Conservation (phyloP, 2,113 vertebrate species). For the Canis aureus region DNA sequence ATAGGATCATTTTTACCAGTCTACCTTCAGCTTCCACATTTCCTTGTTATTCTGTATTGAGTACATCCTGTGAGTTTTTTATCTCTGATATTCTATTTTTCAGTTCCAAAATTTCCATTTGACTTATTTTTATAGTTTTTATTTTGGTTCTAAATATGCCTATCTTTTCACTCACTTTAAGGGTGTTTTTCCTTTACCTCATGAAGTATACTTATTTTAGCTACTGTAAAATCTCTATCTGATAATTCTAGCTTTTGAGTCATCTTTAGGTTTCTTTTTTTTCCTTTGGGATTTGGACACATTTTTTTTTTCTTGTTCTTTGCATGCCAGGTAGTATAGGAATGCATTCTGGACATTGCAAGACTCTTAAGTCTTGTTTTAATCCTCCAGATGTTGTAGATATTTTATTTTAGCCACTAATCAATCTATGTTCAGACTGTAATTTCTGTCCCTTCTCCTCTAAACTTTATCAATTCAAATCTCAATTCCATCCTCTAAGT, state of each 20-base stretch:
- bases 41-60: not conserved
- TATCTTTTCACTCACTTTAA: not conserved
- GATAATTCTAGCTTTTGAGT: not conserved
- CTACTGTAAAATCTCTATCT: not conserved
- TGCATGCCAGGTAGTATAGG: not conserved
- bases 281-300: not conserved
- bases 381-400: not conserved
- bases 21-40: not conserved
- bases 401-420: not conserved
- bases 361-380: not conserved
- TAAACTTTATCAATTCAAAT: not conserved
- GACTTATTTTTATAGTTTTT: not conserved
- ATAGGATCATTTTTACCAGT: not conserved
- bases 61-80: not conserved
- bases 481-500: not conserved
- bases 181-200: not conserved
- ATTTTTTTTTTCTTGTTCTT: constrained; percentile 16
- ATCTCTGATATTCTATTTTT: not conserved
- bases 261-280: not conserved
- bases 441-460: not conserved
- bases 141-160: not conserved
- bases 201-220: not conserved
- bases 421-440: not conserved
- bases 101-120: not conserved
- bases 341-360: not conserved